phyloP scores from a whole-genome alignment of 2,888 invertebrate species.

The Theretra japonica region DNA sequence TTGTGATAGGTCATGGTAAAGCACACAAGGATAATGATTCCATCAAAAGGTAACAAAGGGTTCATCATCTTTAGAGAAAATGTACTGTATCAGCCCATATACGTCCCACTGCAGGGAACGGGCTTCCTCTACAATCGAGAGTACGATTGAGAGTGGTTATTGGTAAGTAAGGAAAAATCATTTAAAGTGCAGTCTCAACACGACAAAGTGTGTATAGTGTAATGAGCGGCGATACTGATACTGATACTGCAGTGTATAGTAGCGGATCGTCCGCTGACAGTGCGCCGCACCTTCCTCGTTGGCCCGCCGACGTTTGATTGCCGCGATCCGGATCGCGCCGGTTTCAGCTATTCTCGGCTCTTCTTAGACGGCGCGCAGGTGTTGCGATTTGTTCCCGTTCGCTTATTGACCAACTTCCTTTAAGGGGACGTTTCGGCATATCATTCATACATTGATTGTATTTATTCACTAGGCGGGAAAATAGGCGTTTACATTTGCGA shows the following conservation, averaged over 20 bases:
- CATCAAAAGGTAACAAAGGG: too few species aligned
- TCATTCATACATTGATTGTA: not conserved
- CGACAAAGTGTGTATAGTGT: not conserved
- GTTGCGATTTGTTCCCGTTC: conserved; percentile 27
- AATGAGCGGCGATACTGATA: not conserved
- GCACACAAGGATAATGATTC: too few species aligned
- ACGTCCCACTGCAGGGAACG: too few species aligned
- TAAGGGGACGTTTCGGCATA: not conserved
- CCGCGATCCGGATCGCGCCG: conserved; percentile 40
- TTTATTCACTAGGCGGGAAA: too few species aligned
- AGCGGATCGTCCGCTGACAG: conserved; percentile 35
- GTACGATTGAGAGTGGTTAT: too few species aligned
- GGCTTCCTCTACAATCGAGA: too few species aligned
- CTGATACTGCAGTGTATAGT: not conserved
- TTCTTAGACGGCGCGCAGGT: conserved; percentile 29
- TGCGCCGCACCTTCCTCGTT: conserved; percentile 39
- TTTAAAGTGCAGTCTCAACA: too few species aligned
- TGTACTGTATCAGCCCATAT: too few species aligned
- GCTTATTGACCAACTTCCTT: conserved; percentile 21
- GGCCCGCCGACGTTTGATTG: conserved; percentile 45
- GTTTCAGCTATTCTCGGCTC: conserved; percentile 35
- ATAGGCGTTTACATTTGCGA: too few species aligned
- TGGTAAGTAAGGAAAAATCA: too few species aligned
- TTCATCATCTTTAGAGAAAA: too few species aligned
- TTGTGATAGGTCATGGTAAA: too few species aligned